These are phyloP conservation scores for Palythoa grandis DNA, from an alignment of 92 coral and sea anemone genomes.

Conservation along the genomic window DNA sequence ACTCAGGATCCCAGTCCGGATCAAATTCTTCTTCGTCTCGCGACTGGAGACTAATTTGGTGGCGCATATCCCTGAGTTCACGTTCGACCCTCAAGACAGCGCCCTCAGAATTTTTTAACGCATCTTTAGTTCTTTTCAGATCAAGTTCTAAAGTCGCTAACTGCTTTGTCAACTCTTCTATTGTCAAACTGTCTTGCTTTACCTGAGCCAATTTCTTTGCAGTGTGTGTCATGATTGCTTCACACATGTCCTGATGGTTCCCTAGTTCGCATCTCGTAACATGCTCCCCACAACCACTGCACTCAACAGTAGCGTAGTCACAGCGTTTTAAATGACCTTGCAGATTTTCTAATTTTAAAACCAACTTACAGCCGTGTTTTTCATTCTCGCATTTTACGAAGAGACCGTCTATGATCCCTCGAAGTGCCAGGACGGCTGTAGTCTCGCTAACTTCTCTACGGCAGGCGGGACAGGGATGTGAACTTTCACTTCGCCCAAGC, in stretches of 20 bases:
- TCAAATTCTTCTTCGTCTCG: constrained; percentile 72
- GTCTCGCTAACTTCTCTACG: constrained; percentile 70
- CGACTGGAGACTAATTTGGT: constrained; percentile 55
- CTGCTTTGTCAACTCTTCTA: constrained; percentile 68
- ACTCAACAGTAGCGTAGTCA: constrained; percentile 67
- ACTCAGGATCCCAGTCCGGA: constrained; percentile 91
- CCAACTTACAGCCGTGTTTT: constrained; percentile 81
- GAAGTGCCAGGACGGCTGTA: constrained; percentile 80
- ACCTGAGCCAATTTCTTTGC: constrained; percentile 51
- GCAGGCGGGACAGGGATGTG: constrained; percentile 75
- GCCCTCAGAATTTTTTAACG: constrained; percentile 77
- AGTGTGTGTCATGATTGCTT: constrained; percentile 48
- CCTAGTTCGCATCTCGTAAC: constrained; percentile 64
- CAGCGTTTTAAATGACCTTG: constrained; percentile 73
- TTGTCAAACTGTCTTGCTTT: constrained; percentile 38
- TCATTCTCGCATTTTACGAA: constrained; percentile 80
- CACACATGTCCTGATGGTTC: constrained; percentile 74
- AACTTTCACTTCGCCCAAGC: constrained; percentile 60
- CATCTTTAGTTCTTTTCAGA: constrained; percentile 74
- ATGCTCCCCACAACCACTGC: constrained; percentile 70
- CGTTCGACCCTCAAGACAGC: constrained; percentile 79
- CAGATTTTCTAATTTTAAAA: constrained; percentile 74
- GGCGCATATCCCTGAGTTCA: constrained; percentile 73
- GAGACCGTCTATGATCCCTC: constrained; percentile 83
- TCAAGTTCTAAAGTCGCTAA: constrained; percentile 76